Conservation (phyloP, 1,140 invertebrate species). For the Heliconius himera region DNA sequence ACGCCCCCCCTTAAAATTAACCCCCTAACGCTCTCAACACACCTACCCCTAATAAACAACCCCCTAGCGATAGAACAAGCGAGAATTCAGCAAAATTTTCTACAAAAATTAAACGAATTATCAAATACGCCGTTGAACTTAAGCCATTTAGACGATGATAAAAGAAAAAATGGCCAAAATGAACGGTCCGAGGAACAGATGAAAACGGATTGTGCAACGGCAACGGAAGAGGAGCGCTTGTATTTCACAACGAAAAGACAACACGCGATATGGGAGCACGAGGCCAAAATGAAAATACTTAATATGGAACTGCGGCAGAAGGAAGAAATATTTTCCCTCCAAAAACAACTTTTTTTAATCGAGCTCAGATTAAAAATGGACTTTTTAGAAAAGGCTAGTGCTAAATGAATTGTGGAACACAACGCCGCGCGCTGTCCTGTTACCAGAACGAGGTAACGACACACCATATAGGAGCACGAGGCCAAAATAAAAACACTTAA, state of each 20-base stretch:
- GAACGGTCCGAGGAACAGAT: slow-evolving; percentile 56
- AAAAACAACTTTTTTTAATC: slow-evolving; percentile 79
- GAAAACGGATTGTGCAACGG: slow-evolving; percentile 59
- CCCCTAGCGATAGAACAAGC: slow-evolving; percentile 71
- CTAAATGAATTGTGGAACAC: slow-evolving; percentile 63
- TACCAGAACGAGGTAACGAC: slow-evolving; percentile 25
- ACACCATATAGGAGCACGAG: slow-evolving; percentile 78
- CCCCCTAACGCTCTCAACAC: slow-evolving; percentile 42
- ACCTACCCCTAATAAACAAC: slow-evolving; percentile 57
- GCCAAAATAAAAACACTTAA: slow-evolving; percentile 80
- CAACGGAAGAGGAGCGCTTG: slow-evolving; percentile 74
- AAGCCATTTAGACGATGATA: slow-evolving; percentile 74
- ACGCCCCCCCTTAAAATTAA: slow-evolving; percentile 51
- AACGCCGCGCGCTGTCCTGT: too few species aligned
- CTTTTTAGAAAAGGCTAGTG: slow-evolving; percentile 79
- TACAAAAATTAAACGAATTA: slow-evolving; percentile 71
- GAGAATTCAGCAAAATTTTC: slow-evolving; percentile 63
- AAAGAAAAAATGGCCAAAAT: slow-evolving; percentile 53
- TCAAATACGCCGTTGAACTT: slow-evolving; percentile 77
- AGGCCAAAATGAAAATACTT: slow-evolving; percentile 79
- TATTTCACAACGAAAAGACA: slow-evolving; percentile 78
- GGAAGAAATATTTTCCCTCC: slow-evolving; percentile 79
- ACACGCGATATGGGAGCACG: slow-evolving; percentile 79
- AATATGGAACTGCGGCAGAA: slow-evolving; percentile 79
- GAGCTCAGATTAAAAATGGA: slow-evolving; percentile 81